These are phyloP conservation scores for Margaritifera margaritifera DNA, from an alignment of 2,888 invertebrate species.

Conservation along the genomic window DNA sequence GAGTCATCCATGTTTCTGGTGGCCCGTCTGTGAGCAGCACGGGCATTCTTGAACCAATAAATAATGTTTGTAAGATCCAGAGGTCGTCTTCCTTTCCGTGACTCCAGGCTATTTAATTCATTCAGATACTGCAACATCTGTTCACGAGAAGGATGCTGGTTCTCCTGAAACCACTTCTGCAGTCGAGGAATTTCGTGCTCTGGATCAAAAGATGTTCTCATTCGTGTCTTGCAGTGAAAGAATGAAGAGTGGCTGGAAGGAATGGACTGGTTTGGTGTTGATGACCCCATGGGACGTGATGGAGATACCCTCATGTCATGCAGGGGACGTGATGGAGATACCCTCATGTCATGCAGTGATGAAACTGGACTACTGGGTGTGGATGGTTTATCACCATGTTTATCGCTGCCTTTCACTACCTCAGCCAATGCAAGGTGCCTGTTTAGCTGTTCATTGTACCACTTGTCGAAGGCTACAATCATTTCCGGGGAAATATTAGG, in stretches of 20 bases:
- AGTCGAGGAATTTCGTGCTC: conserved; percentile 96
- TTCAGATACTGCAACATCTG: conserved; percentile 97
- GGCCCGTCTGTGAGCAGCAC: conserved; percentile 94
- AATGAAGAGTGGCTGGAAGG: conserved; percentile 34
- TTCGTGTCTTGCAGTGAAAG: conserved; percentile 76
- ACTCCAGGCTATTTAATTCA: conserved; percentile 93
- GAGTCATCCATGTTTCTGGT: conserved; percentile 57
- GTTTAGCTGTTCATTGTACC: conserved; percentile 79
- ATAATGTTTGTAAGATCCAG: conserved; percentile 96
- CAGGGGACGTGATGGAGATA: conserved; percentile 22
- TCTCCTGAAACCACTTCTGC: conserved; percentile 97
- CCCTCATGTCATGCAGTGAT: conserved; percentile 7
- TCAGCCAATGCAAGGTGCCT: too few species aligned
- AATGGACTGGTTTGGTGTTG: conserved; percentile 25
- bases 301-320: conserved; percentile 5
- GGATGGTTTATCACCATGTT: background rate
- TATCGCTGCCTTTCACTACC: background rate
- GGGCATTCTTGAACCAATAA: conserved; percentile 91
- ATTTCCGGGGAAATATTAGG: conserved; percentile 84
- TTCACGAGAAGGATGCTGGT: conserved; percentile 96
- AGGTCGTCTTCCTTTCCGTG: conserved; percentile 87
- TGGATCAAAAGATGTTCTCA: conserved; percentile 97
- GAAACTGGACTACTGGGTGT: background rate
- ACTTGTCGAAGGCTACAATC: conserved; percentile 90
- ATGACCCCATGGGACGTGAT: conserved; percentile 31